These are phyloP conservation scores for Novumbra hubbsi DNA, from an alignment of 2,797 vertebrate genomes.

Conservation along the genomic window DNA sequence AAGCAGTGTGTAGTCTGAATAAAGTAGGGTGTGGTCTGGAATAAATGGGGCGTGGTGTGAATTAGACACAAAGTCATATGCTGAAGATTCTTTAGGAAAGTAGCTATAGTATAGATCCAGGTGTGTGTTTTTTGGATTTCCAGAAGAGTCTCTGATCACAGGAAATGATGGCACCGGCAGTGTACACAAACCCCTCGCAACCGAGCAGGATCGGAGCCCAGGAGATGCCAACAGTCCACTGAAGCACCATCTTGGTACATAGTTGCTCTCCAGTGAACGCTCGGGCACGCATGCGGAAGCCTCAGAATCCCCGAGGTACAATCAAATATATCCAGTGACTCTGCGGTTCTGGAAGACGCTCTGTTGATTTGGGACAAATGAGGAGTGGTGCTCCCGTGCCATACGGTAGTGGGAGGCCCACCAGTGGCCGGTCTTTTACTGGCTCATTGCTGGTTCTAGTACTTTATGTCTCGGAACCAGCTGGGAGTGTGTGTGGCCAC, in stretches of 20 bases:
- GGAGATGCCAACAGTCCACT: not conserved
- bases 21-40: too few species aligned
- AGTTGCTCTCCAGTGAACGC: constrained; percentile 1
- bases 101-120: too few species aligned
- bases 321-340: not conserved
- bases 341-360: constrained; percentile 11
- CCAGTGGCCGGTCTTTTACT: constrained; percentile 47
- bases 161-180: too few species aligned
- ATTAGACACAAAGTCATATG: too few species aligned
- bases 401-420: constrained; percentile 56
- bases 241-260: not conserved
- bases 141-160: too few species aligned
- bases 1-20: too few species aligned
- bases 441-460: constrained; percentile 59
- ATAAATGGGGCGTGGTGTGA: too few species aligned
- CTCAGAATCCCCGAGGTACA: constrained; percentile 1
- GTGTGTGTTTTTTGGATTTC: too few species aligned
- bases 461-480: constrained; percentile 19
- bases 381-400: constrained; percentile 46
- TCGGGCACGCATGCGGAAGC: not conserved
- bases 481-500: constrained; percentile 6
- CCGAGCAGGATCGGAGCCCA: too few species aligned
- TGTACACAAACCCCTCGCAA: too few species aligned
- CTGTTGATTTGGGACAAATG: constrained; percentile 41
- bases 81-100: too few species aligned